phyloP scores from a whole-genome alignment of 2,888 invertebrate species.

The Serrognathus titanus region DNA sequence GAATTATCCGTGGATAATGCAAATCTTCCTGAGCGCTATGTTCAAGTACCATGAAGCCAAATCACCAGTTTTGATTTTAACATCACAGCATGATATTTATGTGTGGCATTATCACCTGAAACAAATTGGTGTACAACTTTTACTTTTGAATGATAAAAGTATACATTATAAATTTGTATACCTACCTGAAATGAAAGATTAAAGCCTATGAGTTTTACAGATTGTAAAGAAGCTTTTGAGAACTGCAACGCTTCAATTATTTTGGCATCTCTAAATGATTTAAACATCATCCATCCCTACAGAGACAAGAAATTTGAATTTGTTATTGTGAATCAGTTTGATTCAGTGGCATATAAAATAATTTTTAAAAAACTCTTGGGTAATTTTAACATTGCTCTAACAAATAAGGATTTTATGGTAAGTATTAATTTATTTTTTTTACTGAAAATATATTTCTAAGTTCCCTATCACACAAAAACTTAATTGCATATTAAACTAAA shows the following conservation, averaged over 20 bases:
- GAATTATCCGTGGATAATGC: constrained; percentile 1
- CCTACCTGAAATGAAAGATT: neutral
- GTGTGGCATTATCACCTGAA: constrained; percentile 11
- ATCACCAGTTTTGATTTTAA: constrained; percentile 8
- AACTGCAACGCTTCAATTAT: neutral
- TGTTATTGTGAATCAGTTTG: constrained; percentile 10
- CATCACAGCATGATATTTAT: constrained; percentile 5
- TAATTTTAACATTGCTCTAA: constrained; percentile 12
- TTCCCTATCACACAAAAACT: too few relatives aligned
- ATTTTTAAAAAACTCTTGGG: constrained; percentile 11
- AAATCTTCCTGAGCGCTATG: constrained; percentile 8
- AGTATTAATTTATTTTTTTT: neutral
- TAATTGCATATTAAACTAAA: neutral
- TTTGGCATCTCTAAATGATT: constrained; percentile 6
- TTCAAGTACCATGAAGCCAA: constrained; percentile 1
- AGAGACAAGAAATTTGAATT: constrained; percentile 6
- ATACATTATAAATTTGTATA: neutral
- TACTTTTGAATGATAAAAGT: constrained; percentile 8
- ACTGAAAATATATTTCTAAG: too few relatives aligned
- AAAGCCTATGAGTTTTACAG: constrained; percentile 3
- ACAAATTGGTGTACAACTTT: neutral
- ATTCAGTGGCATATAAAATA: constrained; percentile 4
- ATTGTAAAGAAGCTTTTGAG: neutral
- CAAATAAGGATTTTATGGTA: constrained; percentile 10
- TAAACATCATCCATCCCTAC: constrained; percentile 4